Conservation (phyloP, 2,797 vertebrate species). For the Sebastes cheni region DNA sequence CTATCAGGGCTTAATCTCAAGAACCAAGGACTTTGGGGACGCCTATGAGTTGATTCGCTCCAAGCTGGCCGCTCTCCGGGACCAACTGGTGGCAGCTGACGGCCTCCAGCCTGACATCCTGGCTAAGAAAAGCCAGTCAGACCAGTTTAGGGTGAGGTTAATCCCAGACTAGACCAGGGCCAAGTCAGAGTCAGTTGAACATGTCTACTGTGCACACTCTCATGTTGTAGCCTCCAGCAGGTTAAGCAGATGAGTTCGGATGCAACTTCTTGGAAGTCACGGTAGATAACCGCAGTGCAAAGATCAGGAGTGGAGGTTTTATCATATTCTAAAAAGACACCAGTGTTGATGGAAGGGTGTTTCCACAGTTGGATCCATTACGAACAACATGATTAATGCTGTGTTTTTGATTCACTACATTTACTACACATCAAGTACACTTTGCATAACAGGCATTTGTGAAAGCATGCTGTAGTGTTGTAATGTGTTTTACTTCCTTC, state of each 20-base stretch:
- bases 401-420: neutral
- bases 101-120: constrained; percentile 84
- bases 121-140: constrained; percentile 88
- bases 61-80: constrained; percentile 78
- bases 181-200: neutral
- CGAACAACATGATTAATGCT: neutral
- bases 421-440: neutral
- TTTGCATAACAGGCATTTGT: neutral
- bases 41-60: constrained; percentile 76
- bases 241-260: neutral
- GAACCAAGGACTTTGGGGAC: constrained; percentile 87
- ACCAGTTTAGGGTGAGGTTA: constrained; percentile 85
- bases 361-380: neutral
- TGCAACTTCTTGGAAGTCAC: neutral
- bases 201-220: neutral
- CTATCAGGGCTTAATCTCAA: constrained; percentile 82
- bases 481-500: neutral
- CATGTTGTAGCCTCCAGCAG: neutral
- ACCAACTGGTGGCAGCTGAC: constrained; percentile 75
- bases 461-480: neutral
- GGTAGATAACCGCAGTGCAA: neutral
- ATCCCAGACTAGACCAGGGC: neutral
- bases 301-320: neutral
- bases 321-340: neutral
- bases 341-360: neutral